These are phyloP conservation scores for Dermolepida albohirtum DNA, from an alignment of 2,888 invertebrate species.

Conservation along the genomic window DNA sequence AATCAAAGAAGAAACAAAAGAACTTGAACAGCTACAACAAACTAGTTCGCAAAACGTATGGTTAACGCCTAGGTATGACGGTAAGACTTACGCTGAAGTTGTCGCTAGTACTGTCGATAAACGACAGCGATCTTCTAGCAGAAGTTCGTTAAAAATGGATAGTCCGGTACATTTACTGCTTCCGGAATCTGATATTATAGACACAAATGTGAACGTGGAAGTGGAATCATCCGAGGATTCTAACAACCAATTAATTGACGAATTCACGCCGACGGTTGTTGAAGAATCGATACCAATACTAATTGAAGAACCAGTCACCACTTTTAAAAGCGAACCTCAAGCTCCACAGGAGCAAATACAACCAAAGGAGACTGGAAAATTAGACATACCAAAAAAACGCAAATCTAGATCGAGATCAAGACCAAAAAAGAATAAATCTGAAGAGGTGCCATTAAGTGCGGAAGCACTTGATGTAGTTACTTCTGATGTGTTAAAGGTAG, in stretches of 20 bases:
- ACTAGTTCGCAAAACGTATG: conserved; percentile 64
- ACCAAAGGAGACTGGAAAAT: neutral
- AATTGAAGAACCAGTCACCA: neutral
- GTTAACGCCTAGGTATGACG: conserved; percentile 67
- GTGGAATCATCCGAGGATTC: neutral
- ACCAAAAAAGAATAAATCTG: conserved; percentile 23
- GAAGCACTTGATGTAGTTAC: neutral
- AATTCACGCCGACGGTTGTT: neutral
- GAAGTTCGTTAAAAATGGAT: conserved; percentile 2
- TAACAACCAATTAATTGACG: conserved; percentile 1
- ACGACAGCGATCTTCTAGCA: conserved; percentile 36
- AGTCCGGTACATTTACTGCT: neutral
- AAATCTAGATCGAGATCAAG: conserved; percentile 31
- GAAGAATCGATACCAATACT: neutral
- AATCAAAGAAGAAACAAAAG: conserved; percentile 36
- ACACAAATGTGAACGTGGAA: neutral
- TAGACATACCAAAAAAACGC: conserved; percentile 17
- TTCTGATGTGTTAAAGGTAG: neutral
- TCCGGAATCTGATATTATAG: conserved; percentile 1
- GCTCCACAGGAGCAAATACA: conserved; percentile 3
- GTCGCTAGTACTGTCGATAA: conserved; percentile 33
- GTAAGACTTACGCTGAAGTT: conserved; percentile 79
- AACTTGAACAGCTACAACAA: conserved; percentile 25
- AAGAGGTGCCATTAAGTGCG: neutral
- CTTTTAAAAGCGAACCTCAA: neutral